phyloP scores from a whole-genome alignment of 1,140 invertebrate genomes.

The Heliconius hermathena region DNA sequence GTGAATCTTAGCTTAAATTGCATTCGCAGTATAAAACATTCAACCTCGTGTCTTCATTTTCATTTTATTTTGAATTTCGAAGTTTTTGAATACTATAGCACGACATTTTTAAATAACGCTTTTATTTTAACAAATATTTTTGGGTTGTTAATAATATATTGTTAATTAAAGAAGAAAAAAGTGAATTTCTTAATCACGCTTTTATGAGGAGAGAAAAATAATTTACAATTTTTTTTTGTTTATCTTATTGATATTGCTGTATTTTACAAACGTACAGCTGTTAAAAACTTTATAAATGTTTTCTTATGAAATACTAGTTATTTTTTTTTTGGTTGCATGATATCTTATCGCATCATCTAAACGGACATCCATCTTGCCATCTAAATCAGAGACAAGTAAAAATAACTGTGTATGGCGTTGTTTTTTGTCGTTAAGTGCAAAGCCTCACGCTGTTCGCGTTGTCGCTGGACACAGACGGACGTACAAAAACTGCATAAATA shows the following conservation, averaged over 20 bases:
- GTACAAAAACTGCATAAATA: slow-evolving; percentile 32
- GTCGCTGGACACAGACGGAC: slow-evolving; percentile 31
- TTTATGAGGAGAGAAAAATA: not conserved
- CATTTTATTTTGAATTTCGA: not conserved
- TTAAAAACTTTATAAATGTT: not conserved
- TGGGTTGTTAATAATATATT: not conserved
- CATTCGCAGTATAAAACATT: not conserved
- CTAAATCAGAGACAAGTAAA: slow-evolving; percentile 21
- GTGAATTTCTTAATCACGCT: too few species aligned
- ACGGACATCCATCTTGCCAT: not conserved
- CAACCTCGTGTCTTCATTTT: not conserved
- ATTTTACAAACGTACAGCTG: not conserved
- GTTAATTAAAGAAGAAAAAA: too few species aligned
- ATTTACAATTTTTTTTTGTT: not conserved
- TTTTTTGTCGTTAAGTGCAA: slow-evolving; percentile 35
- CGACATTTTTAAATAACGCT: not conserved
- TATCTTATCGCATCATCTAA: not conserved
- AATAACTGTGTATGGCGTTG: slow-evolving; percentile 15
- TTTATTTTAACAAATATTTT: not conserved
- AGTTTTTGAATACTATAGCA: not conserved
- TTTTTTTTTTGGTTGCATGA: not conserved
- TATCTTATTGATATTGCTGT: not conserved
- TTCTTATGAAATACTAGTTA: not conserved
- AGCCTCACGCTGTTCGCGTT: slow-evolving; percentile 40
- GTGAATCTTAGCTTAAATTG: not conserved